Evolutionary conservation across 2,888 invertebrate genomes (phyloP).

Genomic region (Lasioglossum figueresi): DNA sequence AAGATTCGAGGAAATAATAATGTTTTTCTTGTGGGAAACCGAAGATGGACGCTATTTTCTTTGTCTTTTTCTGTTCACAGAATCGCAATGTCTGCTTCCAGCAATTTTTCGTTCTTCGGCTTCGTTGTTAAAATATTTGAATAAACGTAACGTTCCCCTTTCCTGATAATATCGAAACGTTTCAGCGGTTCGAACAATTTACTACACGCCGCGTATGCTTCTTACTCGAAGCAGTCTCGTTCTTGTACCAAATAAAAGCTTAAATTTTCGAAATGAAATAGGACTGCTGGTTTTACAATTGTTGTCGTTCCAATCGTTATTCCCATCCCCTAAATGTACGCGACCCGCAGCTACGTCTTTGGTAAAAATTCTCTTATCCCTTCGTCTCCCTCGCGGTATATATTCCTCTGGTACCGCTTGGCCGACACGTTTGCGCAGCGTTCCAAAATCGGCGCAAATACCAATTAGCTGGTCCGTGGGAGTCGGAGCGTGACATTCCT

Average conservation of each 20-base stretch:
- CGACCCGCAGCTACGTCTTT: neutral
- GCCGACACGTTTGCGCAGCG: neutral
- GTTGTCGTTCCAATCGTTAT: too few relatives aligned
- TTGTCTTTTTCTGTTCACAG: neutral
- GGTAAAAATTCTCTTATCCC: neutral
- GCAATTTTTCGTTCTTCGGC: too few relatives aligned
- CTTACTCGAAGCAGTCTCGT: too few relatives aligned
- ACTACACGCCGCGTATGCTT: too few relatives aligned
- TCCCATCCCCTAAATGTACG: neutral
- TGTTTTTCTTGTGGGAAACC: neutral
- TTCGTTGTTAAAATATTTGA: too few relatives aligned
- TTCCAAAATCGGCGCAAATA: slow-evolving; percentile 20
- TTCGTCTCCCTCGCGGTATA: neutral
- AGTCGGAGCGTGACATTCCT: neutral
- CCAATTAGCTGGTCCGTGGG: slow-evolving; percentile 21
- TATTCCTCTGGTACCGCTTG: slow-evolving; percentile 8
- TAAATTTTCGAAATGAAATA: too few relatives aligned
- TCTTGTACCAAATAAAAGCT: neutral
- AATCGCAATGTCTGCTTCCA: neutral
- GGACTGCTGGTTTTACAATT: neutral
- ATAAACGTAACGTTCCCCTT: too few relatives aligned
- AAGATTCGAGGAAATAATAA: neutral
- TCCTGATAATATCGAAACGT: too few relatives aligned
- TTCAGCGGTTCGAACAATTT: too few relatives aligned
- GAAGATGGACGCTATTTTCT: neutral